A percentile compares a stretch with the other conserved stretches of the same genome.
Evolutionary conservation across 2,888 invertebrate species (phyloP).

Genomic region (Acanthosepion pharaonis): DNA sequence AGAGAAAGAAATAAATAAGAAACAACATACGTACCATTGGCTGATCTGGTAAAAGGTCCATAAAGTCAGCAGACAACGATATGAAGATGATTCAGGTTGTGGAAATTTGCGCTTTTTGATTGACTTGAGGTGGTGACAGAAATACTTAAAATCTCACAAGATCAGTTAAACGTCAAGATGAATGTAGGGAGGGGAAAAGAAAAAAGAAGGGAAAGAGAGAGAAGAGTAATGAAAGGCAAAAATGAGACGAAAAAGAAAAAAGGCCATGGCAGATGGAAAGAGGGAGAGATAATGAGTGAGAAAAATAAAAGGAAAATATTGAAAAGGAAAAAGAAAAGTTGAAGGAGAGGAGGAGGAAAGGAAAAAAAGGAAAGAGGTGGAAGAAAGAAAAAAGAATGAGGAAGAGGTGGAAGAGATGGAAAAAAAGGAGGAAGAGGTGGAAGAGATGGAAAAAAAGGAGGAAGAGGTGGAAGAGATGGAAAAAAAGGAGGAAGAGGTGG

Average conservation of each 20-base stretch:
- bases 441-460: too few relatives aligned
- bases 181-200: not conserved
- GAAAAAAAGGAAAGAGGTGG: not conserved
- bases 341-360: not conserved
- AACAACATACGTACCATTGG: not conserved
- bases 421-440: not conserved
- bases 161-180: not conserved
- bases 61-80: not conserved
- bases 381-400: not conserved
- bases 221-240: too few relatives aligned
- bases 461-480: too few relatives aligned
- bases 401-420: not conserved
- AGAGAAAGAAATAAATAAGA: not conserved
- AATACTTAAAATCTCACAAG: not conserved
- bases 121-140: not conserved
- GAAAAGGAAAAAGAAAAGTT: not conserved
- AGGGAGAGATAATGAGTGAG: not conserved
- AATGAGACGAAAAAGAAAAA: not conserved
- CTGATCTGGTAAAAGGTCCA: not conserved
- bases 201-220: not conserved
- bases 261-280: too few relatives aligned
- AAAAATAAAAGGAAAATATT: not conserved
- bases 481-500: not conserved
- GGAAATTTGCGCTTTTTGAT: not conserved
- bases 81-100: slow-evolving; percentile 17